Evolutionary conservation across 2,113 vertebrate species (phyloP).

Genomic region (Galbula dea): DNA sequence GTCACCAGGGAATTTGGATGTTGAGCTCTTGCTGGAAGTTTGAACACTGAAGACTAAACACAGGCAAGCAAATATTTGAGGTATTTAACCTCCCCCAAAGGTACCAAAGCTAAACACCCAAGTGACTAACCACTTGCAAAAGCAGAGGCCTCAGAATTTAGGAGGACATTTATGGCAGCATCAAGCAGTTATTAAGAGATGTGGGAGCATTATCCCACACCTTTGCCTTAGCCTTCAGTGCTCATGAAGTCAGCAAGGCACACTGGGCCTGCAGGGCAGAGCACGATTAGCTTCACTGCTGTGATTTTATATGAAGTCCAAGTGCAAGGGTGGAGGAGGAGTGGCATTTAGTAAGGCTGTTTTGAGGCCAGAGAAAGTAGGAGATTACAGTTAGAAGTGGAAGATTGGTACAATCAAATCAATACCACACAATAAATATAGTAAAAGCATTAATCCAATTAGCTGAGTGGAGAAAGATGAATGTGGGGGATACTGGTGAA

Average conservation of each 20-base stretch:
- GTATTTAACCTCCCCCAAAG: not conserved
- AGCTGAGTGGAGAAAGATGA: not conserved
- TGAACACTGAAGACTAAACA: not conserved
- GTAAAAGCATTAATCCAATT: not conserved
- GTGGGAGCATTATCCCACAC: not conserved
- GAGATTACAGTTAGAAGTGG: not conserved
- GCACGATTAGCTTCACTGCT: not conserved
- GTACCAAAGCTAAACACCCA: not conserved
- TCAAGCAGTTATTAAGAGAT: not conserved
- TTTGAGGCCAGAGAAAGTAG: not conserved
- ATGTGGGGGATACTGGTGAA: not conserved
- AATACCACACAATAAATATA: not conserved
- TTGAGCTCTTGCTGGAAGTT: not conserved
- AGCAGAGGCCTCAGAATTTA: not conserved
- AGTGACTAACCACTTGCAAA: not conserved
- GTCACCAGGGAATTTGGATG: not conserved
- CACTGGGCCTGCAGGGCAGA: not conserved
- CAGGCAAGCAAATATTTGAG: not conserved
- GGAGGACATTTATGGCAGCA: not conserved
- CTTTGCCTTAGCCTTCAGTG: not conserved
- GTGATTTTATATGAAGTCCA: not conserved
- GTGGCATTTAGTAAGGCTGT: not conserved
- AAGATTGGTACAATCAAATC: not conserved
- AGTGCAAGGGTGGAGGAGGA: not conserved
- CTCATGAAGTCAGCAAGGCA: not conserved